Conservation (phyloP, 2,113 vertebrate genomes). For the Elanus axillaris region DNA sequence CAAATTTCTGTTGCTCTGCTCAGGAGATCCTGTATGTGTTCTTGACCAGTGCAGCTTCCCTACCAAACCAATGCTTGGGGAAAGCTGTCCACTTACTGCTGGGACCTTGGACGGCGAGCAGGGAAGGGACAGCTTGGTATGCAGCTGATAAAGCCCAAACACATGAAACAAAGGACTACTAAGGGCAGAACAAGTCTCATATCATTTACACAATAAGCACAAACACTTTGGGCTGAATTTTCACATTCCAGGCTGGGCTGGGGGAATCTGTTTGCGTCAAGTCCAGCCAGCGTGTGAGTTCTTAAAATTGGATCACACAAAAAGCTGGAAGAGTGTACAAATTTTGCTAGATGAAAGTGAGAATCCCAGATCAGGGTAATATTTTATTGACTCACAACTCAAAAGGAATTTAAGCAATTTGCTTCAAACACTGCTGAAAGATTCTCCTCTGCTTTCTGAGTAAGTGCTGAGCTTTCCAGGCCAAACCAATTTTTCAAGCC, state of each 20-base stretch:
- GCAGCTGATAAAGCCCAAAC: background rate
- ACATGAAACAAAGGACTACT: background rate
- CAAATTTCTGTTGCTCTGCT: background rate
- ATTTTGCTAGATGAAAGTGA: background rate
- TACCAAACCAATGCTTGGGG: background rate
- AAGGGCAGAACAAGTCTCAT: background rate
- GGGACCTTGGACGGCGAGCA: background rate
- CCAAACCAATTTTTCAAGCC: conserved; percentile 36
- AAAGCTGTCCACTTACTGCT: background rate
- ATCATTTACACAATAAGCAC: background rate
- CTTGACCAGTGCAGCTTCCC: background rate
- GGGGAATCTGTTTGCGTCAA: background rate
- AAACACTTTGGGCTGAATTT: background rate
- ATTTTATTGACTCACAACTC: conserved; percentile 33
- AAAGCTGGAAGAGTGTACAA: background rate
- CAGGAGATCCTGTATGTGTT: background rate
- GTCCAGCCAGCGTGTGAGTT: background rate
- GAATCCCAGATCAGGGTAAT: background rate
- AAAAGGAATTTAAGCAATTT: conserved; percentile 33
- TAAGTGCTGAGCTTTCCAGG: background rate
- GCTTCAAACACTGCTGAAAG: conserved; percentile 6
- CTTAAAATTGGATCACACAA: background rate
- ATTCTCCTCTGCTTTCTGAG: conserved; percentile 1
- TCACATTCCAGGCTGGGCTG: background rate
- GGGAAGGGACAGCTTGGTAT: background rate